Evolutionary conservation across 2,113 vertebrate genomes (phyloP).

Genomic region (Ramphastos sulfuratus): DNA sequence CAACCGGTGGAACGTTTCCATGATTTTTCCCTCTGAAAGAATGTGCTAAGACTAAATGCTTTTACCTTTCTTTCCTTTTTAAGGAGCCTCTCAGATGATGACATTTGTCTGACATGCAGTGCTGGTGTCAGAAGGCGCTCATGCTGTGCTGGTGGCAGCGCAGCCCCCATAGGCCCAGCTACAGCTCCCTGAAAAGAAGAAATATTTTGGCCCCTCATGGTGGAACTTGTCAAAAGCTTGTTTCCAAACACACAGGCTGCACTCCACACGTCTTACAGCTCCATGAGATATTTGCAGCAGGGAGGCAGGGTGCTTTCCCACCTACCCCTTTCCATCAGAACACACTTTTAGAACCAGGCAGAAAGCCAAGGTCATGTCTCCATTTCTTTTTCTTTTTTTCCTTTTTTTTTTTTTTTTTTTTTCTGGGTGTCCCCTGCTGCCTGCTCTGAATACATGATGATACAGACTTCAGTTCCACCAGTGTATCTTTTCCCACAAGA

Average conservation of each 20-base stretch:
- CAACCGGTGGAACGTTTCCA: not conserved
- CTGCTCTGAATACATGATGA: not conserved
- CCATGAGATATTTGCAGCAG: not conserved
- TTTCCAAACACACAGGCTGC: not conserved
- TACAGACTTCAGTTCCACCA: not conserved
- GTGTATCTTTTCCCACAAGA: slow-evolving; percentile 35
- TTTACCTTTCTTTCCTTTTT: not conserved
- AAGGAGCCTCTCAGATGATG: fast-evolving
- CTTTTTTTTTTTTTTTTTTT: not conserved
- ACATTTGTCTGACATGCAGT: not conserved
- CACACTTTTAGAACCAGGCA: slow-evolving; percentile 13
- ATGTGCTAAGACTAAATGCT: not conserved
- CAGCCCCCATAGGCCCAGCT: not conserved
- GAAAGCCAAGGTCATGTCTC: slow-evolving; percentile 43
- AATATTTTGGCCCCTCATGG: not conserved
- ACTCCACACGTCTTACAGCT: slow-evolving; percentile 18
- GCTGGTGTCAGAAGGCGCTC: not conserved
- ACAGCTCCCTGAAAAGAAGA: not conserved
- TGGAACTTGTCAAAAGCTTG: slow-evolving; percentile 14
- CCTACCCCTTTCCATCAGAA: not conserved
- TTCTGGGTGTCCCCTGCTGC: not conserved
- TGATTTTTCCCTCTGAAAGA: not conserved
- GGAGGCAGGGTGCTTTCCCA: not conserved
- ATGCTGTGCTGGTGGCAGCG: not conserved
- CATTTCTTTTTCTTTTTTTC: not conserved